These are phyloP conservation scores for Harpagoxenus sublaevis DNA, from an alignment of 2,888 invertebrate genomes.

Conservation along the genomic window DNA sequence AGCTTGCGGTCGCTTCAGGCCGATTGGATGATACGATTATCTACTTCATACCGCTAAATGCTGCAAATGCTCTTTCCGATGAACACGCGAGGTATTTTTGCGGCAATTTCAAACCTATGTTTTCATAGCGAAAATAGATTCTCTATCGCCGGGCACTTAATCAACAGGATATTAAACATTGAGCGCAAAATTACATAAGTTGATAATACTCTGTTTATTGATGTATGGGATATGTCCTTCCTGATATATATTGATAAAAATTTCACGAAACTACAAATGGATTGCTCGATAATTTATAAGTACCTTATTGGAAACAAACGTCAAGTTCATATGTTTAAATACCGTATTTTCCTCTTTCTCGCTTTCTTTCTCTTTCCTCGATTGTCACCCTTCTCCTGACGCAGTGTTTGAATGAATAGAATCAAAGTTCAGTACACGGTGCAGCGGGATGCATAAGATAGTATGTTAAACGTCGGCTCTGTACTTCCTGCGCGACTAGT, in stretches of 20 bases:
- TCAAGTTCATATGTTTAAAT: background rate
- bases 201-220: background rate
- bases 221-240: background rate
- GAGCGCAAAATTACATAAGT: background rate
- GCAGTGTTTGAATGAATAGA: constrained; percentile 38
- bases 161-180: constrained; percentile 4
- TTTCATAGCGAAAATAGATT: constrained; percentile 21
- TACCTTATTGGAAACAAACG: background rate
- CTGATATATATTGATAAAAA: background rate
- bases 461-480: constrained; percentile 43
- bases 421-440: constrained; percentile 45
- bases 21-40: constrained; percentile 56
- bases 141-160: constrained; percentile 1
- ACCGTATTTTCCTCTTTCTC: background rate
- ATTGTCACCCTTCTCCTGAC: background rate
- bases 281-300: background rate
- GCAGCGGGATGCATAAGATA: constrained; percentile 49
- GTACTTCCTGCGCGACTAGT: constrained; percentile 51
- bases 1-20: constrained; percentile 53
- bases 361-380: background rate
- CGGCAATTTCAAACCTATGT: constrained; percentile 26
- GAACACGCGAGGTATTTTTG: constrained; percentile 19
- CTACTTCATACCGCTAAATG: constrained; percentile 32
- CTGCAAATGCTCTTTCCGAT: constrained; percentile 44
- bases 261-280: background rate